Conservation (phyloP, 2,113 vertebrate genomes). For the Chascanopsetta lugubris region DNA sequence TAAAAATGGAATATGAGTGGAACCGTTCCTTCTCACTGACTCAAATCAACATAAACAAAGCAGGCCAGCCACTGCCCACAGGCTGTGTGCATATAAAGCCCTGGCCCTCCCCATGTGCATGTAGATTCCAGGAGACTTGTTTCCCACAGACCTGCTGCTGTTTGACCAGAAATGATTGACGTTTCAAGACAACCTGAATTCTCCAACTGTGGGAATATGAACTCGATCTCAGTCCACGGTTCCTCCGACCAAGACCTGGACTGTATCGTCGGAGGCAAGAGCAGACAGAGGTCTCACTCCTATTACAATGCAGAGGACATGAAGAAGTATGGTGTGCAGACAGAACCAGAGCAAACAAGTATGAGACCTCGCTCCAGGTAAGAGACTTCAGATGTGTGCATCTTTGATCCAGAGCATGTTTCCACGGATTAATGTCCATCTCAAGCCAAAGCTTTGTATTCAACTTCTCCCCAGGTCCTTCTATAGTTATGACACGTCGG, state of each 20-base stretch:
- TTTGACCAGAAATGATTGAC: slow-evolving; percentile 59
- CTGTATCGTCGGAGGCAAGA: slow-evolving; percentile 31
- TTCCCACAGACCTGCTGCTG: background rate
- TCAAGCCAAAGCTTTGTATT: too few species aligned
- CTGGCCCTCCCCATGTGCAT: background rate
- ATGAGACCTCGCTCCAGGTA: slow-evolving; percentile 76
- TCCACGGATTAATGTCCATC: too few species aligned
- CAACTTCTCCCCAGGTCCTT: slow-evolving; percentile 70
- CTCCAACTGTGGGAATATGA: slow-evolving; percentile 56
- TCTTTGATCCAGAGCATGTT: too few species aligned
- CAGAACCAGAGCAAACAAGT: slow-evolving; percentile 26
- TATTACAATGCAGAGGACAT: slow-evolving; percentile 53
- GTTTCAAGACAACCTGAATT: slow-evolving; percentile 55
- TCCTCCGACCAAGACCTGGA: slow-evolving; percentile 40
- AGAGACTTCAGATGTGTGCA: slow-evolving; percentile 6
- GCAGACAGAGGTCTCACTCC: slow-evolving; percentile 69
- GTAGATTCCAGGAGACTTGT: slow-evolving; percentile 7
- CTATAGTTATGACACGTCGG: slow-evolving; percentile 71
- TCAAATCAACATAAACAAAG: slow-evolving; percentile 61
- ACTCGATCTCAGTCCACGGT: slow-evolving; percentile 29
- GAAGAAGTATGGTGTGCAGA: slow-evolving; percentile 38
- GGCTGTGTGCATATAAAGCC: slow-evolving; percentile 60
- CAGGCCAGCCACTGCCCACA: slow-evolving; percentile 25
- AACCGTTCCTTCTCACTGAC: slow-evolving; percentile 32
- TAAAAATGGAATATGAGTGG: slow-evolving; percentile 24